These are phyloP conservation scores for Zeus faber DNA, from an alignment of 2,113 vertebrate genomes.

Conservation along the genomic window DNA sequence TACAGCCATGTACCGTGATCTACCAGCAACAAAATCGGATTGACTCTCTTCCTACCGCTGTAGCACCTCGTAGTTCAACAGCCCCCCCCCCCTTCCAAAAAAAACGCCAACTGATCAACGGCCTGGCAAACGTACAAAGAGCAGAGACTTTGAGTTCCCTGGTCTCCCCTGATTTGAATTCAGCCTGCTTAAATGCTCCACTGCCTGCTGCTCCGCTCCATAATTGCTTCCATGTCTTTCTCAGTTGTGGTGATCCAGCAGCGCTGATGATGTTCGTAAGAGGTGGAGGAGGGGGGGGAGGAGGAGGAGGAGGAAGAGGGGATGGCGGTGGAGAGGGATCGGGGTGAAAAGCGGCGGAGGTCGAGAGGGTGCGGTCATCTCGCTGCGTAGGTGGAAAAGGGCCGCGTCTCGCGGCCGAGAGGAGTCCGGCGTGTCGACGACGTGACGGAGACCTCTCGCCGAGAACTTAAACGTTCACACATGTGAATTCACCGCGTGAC, in stretches of 20 bases:
- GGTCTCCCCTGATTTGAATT: constrained; percentile 24
- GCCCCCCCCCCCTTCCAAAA: not conserved
- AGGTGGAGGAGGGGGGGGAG: constrained; percentile 38
- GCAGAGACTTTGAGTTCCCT: constrained; percentile 36
- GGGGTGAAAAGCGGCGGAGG: too few species aligned
- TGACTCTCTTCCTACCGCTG: not conserved
- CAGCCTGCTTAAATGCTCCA: constrained; percentile 42
- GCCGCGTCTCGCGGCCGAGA: not conserved
- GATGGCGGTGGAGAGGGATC: constrained; percentile 49
- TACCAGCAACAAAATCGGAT: not conserved
- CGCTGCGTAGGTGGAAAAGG: too few species aligned
- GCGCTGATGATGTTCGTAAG: constrained; percentile 52
- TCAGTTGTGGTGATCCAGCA: constrained; percentile 43
- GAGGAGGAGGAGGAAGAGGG: constrained; percentile 30
- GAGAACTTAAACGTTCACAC: constrained; percentile 11
- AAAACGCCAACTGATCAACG: constrained; percentile 18
- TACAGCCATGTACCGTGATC: not conserved
- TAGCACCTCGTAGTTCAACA: not conserved
- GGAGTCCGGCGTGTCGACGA: constrained; percentile 27
- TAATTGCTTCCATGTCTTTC: constrained; percentile 76
- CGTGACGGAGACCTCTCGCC: constrained; percentile 19
- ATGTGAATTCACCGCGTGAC: constrained; percentile 29
- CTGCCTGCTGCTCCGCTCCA: constrained; percentile 23
- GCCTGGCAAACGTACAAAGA: constrained; percentile 17
- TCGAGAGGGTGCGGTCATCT: too few species aligned